Base-by-base conservation (phyloP, 2,797 vertebrate species). In the Podarcis lilfordi region DNA sequence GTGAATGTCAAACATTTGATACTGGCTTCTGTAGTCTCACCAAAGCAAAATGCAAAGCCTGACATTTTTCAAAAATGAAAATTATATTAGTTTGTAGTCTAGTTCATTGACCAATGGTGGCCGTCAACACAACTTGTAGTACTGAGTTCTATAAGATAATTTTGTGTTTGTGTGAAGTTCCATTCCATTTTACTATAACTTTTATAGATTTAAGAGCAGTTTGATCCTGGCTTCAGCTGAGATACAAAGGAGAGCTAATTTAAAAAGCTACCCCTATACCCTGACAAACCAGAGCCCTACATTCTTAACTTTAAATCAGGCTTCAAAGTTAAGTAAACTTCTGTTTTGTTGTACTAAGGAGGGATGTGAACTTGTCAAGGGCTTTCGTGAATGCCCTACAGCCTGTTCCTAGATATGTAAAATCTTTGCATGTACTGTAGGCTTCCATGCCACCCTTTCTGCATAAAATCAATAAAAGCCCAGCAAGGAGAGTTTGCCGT, bases 341-440 rank as follows among this genome's bases (percentile, higher is more conserved):
- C 21, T n/a, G 35, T 86, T 84, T 68, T 88, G 43, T 86, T 82
- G 59, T 82, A 40, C 45, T 76, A 84, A 55, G 75, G 76, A 82
- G 80, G 35, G 29, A 59, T 88, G 68, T 59, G 27, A 80, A 77
- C 35, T 80, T 72, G 74, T 50, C 17, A 45, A 43, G 88, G 82
- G 81, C 69, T 89, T 80, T 69, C 21, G 61, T 69, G 35, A 81
- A 75, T 87, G n/a, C 35, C 69, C 27, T 80, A 29, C 71, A 88
- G 43, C 17, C 61, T 43, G 68, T 71, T 74, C 0, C 29, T 0
- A 21, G 0, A 1, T 43, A 85, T 23, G 50, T 85, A 75, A 66
- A 80, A 76, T 66, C 45, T 83, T 80, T 35, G 35, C 37, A 64
- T 84, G 37, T 32, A 25, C 27, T 83, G 25, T 89, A 40, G 40